These are phyloP conservation scores for Berghia stephanieae DNA, from an alignment of 1,140 invertebrate genomes.

Conservation along the genomic window DNA sequence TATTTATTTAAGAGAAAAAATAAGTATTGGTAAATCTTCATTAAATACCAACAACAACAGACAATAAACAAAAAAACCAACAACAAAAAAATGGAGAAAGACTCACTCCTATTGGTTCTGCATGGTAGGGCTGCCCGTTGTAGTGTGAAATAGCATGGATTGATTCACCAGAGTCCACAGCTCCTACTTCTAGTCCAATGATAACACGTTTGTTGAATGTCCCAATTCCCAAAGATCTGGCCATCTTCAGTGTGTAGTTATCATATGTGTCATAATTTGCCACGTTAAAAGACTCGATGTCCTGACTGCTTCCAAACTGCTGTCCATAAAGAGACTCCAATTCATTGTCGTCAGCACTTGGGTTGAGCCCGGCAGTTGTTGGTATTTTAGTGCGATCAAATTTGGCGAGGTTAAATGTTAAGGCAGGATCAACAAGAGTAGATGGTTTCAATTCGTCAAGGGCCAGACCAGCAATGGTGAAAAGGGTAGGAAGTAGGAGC, in stretches of 20 bases:
- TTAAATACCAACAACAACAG: no score
- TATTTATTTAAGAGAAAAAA: no score
- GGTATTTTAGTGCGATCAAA: slow-evolving; percentile 34
- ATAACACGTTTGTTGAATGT: slow-evolving; percentile 46
- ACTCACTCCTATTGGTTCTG: slow-evolving; percentile 73
- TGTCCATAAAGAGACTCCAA: slow-evolving; percentile 19
- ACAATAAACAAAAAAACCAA: no score
- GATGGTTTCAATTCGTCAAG: slow-evolving; percentile 57
- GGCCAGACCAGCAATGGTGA: slow-evolving; percentile 60
- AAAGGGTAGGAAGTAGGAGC: slow-evolving; percentile 60
- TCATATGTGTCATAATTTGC: slow-evolving; percentile 23
- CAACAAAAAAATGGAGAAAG: no score
- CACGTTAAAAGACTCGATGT: neutral
- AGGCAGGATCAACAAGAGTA: slow-evolving; percentile 49
- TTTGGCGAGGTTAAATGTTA: slow-evolving; percentile 45
- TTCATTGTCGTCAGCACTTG: slow-evolving; percentile 2
- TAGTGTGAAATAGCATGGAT: slow-evolving; percentile 54
- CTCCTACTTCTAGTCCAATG: slow-evolving; percentile 33
- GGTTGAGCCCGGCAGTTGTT: slow-evolving; percentile 21
- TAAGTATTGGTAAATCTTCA: no score
- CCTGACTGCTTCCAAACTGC: slow-evolving; percentile 22
- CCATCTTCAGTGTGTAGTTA: slow-evolving; percentile 36
- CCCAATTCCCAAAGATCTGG: slow-evolving; percentile 38
- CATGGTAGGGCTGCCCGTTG: slow-evolving; percentile 74
- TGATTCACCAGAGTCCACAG: neutral